Evolutionary conservation across 2,797 vertebrate species (phyloP).

Genomic region (Aselliscus stoliczkanus): DNA sequence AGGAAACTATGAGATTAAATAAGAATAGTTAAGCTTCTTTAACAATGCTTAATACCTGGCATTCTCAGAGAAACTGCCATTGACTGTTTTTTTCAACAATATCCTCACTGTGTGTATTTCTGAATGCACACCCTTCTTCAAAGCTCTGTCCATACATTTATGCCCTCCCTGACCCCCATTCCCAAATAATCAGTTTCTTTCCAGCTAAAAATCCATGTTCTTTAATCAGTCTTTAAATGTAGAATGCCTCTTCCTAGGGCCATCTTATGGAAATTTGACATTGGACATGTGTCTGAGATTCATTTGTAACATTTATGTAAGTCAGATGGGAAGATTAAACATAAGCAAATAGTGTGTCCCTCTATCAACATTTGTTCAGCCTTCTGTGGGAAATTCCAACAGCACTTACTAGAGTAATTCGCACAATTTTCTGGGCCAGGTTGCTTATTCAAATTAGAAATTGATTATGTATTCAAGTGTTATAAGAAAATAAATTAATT

Average conservation of each 20-base stretch:
- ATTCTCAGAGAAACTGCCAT: background rate
- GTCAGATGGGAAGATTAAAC: slow-evolving; percentile 60
- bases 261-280: slow-evolving; percentile 25
- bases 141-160: background rate
- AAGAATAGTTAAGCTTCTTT: background rate
- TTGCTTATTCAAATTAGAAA: slow-evolving; percentile 61
- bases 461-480: slow-evolving; percentile 47
- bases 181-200: background rate
- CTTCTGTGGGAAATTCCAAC: slow-evolving; percentile 54
- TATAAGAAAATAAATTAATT: slow-evolving; percentile 57
- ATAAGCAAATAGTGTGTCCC: slow-evolving; percentile 45
- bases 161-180: background rate
- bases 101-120: background rate
- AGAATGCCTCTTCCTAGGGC: background rate
- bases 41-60: background rate
- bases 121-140: background rate
- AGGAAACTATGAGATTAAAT: background rate
- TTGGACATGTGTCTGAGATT: slow-evolving; percentile 13
- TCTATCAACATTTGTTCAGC: slow-evolving; percentile 60
- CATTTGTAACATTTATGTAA: slow-evolving; percentile 56
- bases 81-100: background rate
- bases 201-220: background rate
- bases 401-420: slow-evolving; percentile 69
- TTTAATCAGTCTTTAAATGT: background rate
- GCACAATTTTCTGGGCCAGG: slow-evolving; percentile 46